A percentile compares a stretch with the other conserved stretches of the same genome.
Evolutionary conservation across 2,888 invertebrate genomes (phyloP).

Genomic region (Machimus atricapillus): DNA sequence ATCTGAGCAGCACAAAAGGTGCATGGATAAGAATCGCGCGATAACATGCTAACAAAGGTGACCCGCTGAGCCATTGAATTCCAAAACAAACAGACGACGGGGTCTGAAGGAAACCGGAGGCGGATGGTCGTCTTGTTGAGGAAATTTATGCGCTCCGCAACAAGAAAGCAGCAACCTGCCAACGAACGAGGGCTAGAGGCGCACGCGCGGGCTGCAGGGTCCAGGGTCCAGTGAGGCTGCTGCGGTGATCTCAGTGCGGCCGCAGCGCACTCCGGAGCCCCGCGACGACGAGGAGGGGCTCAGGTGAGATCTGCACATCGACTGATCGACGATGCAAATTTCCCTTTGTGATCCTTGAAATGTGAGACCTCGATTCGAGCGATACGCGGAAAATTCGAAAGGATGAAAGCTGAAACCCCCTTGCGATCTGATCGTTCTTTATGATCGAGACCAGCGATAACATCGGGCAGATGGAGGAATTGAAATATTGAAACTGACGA

Average conservation of each 20-base stretch:
- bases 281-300: not conserved
- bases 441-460: not conserved
- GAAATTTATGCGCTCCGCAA: constrained; percentile 43
- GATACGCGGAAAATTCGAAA: not conserved
- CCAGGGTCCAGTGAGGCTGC: not conserved
- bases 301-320: not conserved
- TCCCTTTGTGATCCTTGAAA: not conserved
- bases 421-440: not conserved
- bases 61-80: constrained; percentile 62
- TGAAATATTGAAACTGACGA: not conserved
- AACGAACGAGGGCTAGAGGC: not conserved
- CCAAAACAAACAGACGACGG: constrained; percentile 46
- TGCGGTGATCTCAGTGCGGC: not conserved
- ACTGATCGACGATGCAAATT: constrained; percentile 4
- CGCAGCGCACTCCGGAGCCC: not conserved
- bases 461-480: not conserved
- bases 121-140: constrained; percentile 42
- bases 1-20: constrained; percentile 29
- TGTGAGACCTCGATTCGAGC: not conserved
- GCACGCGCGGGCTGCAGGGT: not conserved
- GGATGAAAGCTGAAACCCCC: not conserved
- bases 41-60: constrained; percentile 63
- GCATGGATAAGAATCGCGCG: constrained; percentile 56
- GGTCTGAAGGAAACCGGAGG: constrained; percentile 12
- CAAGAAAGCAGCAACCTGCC: not conserved